phyloP scores from a whole-genome alignment of 2,113 vertebrate species.

The Procavia capensis region DNA sequence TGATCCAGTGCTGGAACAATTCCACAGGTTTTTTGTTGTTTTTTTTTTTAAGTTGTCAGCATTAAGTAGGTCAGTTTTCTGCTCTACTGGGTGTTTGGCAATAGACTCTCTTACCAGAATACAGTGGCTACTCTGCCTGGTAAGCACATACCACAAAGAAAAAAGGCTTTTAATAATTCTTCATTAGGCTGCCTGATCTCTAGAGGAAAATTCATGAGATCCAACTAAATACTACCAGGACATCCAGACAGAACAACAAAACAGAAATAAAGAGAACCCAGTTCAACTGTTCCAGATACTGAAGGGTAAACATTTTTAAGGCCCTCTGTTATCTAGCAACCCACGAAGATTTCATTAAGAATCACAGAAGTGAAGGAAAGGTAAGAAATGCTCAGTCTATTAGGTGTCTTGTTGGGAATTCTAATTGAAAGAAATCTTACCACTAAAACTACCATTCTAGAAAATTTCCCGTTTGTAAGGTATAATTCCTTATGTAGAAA shows the following conservation, averaged over 20 bases:
- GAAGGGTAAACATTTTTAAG: constrained; percentile 46
- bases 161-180: constrained; percentile 56
- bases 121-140: constrained; percentile 64
- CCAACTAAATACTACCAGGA: constrained; percentile 22
- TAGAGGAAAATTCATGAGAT: constrained; percentile 48
- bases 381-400: neutral
- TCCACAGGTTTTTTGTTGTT: constrained; percentile 49
- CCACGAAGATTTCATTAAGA: constrained; percentile 34
- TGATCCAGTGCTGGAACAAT: constrained; percentile 47
- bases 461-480: constrained; percentile 23
- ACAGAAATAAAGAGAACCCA: neutral
- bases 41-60: constrained; percentile 63
- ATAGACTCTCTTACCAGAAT: constrained; percentile 62
- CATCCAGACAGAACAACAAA: constrained; percentile 59
- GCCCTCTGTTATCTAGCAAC: neutral
- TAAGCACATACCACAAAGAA: constrained; percentile 61
- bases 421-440: neutral
- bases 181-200: neutral
- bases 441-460: constrained; percentile 34
- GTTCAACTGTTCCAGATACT: constrained; percentile 32
- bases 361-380: neutral
- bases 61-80: constrained; percentile 80
- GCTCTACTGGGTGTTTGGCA: constrained; percentile 72
- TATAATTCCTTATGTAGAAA: neutral
- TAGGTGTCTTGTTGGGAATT: constrained; percentile 28